phyloP scores from a whole-genome alignment of 2,888 invertebrate species.

The Allolobophora icterica region DNA sequence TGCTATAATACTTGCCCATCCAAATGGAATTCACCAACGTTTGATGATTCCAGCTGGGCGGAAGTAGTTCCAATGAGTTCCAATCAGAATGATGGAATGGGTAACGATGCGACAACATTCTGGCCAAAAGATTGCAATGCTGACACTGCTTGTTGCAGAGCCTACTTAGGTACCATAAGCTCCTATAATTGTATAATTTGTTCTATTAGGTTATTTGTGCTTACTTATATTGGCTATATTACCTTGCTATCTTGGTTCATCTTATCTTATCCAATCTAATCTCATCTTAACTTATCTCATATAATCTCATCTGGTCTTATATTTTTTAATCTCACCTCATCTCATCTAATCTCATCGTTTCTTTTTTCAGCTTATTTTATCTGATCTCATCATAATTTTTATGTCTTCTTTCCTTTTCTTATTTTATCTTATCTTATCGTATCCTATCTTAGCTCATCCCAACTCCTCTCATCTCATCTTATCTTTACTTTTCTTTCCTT shows the following conservation, averaged over 20 bases:
- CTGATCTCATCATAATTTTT: no score
- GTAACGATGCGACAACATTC: background rate
- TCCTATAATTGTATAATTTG: background rate
- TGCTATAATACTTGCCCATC: background rate
- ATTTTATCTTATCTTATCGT: no score
- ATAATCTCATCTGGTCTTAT: no score
- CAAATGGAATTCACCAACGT: background rate
- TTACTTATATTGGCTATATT: background rate
- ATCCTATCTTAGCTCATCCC: background rate
- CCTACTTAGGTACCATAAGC: background rate
- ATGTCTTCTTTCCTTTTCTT: no score
- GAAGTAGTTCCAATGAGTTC: background rate
- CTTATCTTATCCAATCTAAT: no score
- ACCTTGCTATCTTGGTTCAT: no score
- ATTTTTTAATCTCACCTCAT: no score
- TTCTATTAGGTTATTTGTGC: background rate
- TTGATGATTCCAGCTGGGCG: background rate
- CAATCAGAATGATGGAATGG: background rate
- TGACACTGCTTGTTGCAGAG: background rate
- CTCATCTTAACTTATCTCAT: no score
- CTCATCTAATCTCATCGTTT: no score
- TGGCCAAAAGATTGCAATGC: background rate
- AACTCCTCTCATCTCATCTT: no score
- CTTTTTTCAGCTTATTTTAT: no score
- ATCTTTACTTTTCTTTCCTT: no score